Conservation (phyloP, 2,797 vertebrate species). For the Lutjanus argentimaculatus region DNA sequence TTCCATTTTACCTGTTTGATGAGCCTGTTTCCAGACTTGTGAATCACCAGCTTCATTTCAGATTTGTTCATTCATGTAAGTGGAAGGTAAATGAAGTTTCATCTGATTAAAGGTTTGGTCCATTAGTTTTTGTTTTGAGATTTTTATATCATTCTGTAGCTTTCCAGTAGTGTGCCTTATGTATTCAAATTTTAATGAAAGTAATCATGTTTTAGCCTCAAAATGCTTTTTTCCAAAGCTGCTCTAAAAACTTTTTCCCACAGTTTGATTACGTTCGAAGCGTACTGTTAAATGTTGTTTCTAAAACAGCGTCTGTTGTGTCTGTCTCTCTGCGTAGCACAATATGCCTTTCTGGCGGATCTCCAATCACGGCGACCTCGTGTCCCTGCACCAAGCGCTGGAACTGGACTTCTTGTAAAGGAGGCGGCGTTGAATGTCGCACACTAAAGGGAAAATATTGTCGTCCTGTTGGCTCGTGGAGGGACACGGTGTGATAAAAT, state of each 20-base stretch:
- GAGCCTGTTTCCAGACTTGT: not conserved
- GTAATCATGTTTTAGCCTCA: no score
- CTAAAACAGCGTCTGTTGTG: not conserved
- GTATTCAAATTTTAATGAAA: no score
- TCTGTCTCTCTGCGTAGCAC: conserved; percentile 85
- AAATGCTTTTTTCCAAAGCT: no score
- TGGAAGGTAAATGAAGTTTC: not conserved
- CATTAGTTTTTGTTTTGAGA: no score
- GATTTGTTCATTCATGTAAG: not conserved
- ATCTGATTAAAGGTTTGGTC: not conserved
- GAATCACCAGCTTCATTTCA: not conserved
- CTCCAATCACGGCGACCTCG: conserved; percentile 94
- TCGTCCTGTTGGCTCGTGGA: conserved; percentile 33
- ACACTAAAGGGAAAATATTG: conserved; percentile 32
- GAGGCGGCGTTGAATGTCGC: conserved; percentile 4
- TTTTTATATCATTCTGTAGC: no score
- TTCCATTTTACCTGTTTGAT: no score
- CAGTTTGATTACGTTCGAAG: not conserved
- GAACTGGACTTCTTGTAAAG: conserved; percentile 97
- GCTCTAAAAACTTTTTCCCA: no score
- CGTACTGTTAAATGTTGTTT: not conserved
- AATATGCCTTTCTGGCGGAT: conserved; percentile 99
- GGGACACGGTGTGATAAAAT: conserved; percentile 29
- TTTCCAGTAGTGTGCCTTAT: no score
- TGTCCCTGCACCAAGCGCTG: conserved; percentile 97